Evolutionary conservation across 2,797 vertebrate species (phyloP), one percentile per base, ranked within the genome.

Genomic region (Petrocephalus sullivani): DNA sequence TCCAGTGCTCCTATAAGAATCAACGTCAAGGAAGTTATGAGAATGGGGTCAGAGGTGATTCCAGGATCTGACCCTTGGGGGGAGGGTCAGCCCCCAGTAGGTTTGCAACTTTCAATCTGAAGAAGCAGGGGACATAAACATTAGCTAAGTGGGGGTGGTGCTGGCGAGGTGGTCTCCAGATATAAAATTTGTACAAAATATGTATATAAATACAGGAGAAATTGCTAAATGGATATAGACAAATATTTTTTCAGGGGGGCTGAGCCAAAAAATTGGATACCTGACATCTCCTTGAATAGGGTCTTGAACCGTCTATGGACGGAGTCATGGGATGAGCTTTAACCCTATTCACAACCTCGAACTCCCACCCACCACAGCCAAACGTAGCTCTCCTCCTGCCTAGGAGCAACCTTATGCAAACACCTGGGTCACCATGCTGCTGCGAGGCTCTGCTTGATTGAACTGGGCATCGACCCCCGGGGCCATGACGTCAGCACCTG

Each of bases 401-500:
- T 37, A 41, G 71, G 37, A 41, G 37, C 41, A n/a, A 8, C 37
- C 71, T n/a, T 78, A n/a, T 9, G 37, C 5, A 78, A 8, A 78
- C 6, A 2, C 46, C 54, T 85, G 16, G 54, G 54, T 33, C 53
- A 23, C 64, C 28, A 4, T 23, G 51, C n/a, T 21, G 14, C 12
- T 5, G 82, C 82, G 2, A 10, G 46, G 8, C 82, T 33, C 33
- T 9, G 0, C 71, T 14, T 78, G 12, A 12, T 64, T 4, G 4
- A 12, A 14, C 8, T 78, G 28, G 37, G 71, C 2, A 9, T 85
- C 3, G 53, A 85, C 23, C 14, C 41, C n/a, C 1, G 1, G 23
- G 46, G 41, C 67, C 87, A 90, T 91, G 82, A 91, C 90, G 90
- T 92, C 89, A 92, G 90, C 86, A 87, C 71, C 3, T 57, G 90